phyloP scores from a whole-genome alignment of 2,888 invertebrate species.

The Rhyacophila evoluta region DNA sequence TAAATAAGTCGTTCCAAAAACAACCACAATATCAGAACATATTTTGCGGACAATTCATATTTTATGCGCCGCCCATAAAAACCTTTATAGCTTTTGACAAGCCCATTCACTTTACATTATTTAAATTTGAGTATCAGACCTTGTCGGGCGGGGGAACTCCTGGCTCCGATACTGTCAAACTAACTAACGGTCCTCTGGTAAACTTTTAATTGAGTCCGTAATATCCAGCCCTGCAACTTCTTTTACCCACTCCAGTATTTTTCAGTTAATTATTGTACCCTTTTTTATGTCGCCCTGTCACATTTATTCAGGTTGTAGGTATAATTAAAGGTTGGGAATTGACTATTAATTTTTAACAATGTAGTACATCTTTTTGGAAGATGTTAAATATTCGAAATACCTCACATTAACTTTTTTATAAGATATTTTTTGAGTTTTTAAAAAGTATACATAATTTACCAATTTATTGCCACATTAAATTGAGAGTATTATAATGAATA shows the following conservation, averaged over 20 bases:
- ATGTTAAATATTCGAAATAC: background rate
- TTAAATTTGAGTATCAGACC: slow-evolving; percentile 19
- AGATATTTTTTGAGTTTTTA: too few species aligned
- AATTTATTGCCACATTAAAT: too few species aligned
- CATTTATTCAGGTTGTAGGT: slow-evolving; percentile 11
- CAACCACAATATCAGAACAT: slow-evolving; percentile 4
- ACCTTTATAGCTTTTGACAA: slow-evolving; percentile 7
- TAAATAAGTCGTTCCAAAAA: background rate
- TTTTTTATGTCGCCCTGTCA: background rate
- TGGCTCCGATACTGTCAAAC: slow-evolving; percentile 12
- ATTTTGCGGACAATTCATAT: slow-evolving; percentile 18
- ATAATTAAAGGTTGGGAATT: slow-evolving; percentile 7
- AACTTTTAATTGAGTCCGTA: slow-evolving; percentile 22
- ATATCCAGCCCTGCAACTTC: background rate
- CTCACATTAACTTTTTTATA: too few species aligned
- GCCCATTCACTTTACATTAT: slow-evolving; percentile 24
- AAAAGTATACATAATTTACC: too few species aligned
- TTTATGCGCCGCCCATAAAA: slow-evolving; percentile 1
- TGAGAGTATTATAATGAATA: too few species aligned
- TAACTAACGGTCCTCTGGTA: background rate
- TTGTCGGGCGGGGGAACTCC: background rate
- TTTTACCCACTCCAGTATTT: background rate
- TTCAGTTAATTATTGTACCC: slow-evolving; percentile 19
- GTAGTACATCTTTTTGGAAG: background rate
- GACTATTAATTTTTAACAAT: slow-evolving; percentile 17